Evolutionary conservation across 2,797 vertebrate species (phyloP), one percentile per base, ranked within the genome.

Genomic region (Hapalemur alaotrensis): DNA sequence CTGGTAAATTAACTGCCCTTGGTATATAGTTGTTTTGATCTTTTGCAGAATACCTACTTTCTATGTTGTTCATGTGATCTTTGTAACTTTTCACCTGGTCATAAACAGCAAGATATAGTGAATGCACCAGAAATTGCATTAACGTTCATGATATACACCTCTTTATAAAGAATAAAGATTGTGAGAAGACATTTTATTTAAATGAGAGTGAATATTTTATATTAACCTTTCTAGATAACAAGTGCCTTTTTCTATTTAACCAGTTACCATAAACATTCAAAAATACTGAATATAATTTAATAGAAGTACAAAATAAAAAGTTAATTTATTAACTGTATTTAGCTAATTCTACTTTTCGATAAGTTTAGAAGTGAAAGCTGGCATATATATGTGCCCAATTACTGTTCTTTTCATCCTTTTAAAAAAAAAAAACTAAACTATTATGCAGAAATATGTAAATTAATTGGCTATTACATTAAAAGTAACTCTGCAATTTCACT

Each of bases 291-390:
- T 76, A 85, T 43, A 93, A 97, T 82, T 28, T 86, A 75, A 50
- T 61, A 95, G 32, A 91, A 72, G 81, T 80, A 93, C 32, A 79
- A 96, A 81, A 54, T 17, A 91, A n/a, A 89, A 89, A 81, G 32
- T 25, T 72, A 70, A 91, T 50, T 70, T 70, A 50, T 69, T 43
- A 93, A 72, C 18, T 83, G 0, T 69, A 94, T 61, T 79, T 94
- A n/a, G 17, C 32, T 79, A 54, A 73, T 43, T 93, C 23, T 35
- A 93, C 59, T 46, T 67, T 75, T 52, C 46, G 38, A 59, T 78
- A 88, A 61, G 75, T n/a, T 87, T 84, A 75, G 52, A 91, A 72
- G 76, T 35, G 7, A 92, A 82, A 82, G 32, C 13, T 84, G 13
- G 35, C 59, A 84, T 30, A 30, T 4, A 17, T 0, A 87, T 7